Evolutionary conservation across 2,113 vertebrate genomes (phyloP).

Genomic region (Paradoxurus hermaphroditus): DNA sequence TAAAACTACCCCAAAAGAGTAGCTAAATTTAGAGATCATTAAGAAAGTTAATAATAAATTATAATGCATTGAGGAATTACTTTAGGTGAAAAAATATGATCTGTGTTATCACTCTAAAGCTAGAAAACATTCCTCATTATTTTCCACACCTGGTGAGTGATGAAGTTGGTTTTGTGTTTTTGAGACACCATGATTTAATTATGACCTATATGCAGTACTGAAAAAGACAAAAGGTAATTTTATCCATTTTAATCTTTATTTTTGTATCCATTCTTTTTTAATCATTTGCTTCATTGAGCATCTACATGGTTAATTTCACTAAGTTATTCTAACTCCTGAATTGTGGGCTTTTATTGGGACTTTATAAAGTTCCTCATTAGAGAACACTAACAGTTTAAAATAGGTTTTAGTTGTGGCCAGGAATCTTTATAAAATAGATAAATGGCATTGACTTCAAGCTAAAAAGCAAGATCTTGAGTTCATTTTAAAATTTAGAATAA

Average conservation of each 20-base stretch:
- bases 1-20: neutral
- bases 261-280: conserved; percentile 51
- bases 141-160: neutral
- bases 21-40: neutral
- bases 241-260: conserved; percentile 43
- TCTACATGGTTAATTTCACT: conserved; percentile 65
- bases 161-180: neutral
- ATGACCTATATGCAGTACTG: neutral
- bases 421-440: neutral
- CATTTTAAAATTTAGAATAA: neutral
- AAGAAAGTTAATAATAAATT: neutral
- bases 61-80: neutral
- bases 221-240: conserved; percentile 47
- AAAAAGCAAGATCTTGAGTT: neutral
- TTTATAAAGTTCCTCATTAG: conserved; percentile 45
- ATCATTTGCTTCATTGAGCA: conserved; percentile 62
- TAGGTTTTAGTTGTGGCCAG: neutral
- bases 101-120: neutral
- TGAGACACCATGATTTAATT: neutral
- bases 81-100: neutral
- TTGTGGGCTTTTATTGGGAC: conserved; percentile 40
- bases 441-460: neutral
- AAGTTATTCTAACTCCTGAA: conserved; percentile 54
- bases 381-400: conserved; percentile 46
- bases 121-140: neutral